Conservation (phyloP, 2,797 vertebrate genomes). For the Eleutherodactylus coqui region DNA sequence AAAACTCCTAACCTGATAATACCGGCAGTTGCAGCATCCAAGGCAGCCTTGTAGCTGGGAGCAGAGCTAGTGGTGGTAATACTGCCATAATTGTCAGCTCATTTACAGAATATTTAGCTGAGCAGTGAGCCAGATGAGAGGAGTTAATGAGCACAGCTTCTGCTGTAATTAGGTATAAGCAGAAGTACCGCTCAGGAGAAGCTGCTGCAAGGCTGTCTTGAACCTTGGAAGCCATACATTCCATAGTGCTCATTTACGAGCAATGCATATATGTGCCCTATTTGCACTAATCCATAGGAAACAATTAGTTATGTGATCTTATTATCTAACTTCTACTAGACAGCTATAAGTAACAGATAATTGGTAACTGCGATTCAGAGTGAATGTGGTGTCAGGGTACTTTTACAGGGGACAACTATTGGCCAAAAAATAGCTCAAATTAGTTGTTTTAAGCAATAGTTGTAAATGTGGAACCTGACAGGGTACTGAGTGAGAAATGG, state of each 20-base stretch:
- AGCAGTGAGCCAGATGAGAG: constrained; percentile 92
- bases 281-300: neutral
- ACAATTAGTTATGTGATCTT: neutral
- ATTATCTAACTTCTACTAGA: neutral
- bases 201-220: neutral
- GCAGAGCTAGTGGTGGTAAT: constrained; percentile 83
- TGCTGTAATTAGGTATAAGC: constrained; percentile 89
- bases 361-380: neutral
- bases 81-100: constrained; percentile 90
- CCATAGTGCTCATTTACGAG: neutral
- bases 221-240: neutral
- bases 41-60: constrained; percentile 86
- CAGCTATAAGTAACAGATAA: neutral
- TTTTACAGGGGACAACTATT: no score
- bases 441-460: no score
- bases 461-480: no score
- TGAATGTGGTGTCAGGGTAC: no score
- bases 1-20: constrained; percentile 84
- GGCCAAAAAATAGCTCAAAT: no score
- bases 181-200: constrained; percentile 81
- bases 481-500: no score
- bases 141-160: constrained; percentile 94
- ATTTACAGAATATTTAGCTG: constrained; percentile 93
- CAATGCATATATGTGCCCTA: neutral
- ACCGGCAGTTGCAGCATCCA: constrained; percentile 86